phyloP scores from a whole-genome alignment of 2,113 vertebrate genomes.

The Cyprinodon tularosa region DNA sequence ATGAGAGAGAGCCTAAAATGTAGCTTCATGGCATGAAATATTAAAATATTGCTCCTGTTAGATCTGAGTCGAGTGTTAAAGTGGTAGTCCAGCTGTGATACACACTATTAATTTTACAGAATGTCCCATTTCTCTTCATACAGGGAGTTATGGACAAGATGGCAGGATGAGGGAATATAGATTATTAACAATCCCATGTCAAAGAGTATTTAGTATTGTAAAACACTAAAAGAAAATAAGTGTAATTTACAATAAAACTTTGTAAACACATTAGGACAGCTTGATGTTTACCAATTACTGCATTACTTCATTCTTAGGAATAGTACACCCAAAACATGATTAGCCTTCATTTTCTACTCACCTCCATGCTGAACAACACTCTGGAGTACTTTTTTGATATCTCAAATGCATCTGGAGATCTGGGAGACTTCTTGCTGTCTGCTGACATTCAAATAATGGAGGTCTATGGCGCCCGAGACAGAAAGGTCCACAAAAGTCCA shows the following conservation, averaged over 20 bases:
- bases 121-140: background rate
- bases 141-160: background rate
- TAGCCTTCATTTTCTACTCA: too few relatives aligned
- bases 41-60: background rate
- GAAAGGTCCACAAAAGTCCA: too few relatives aligned
- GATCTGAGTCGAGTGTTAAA: constrained; percentile 11
- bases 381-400: too few relatives aligned
- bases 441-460: too few relatives aligned
- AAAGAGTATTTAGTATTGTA: background rate
- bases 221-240: background rate
- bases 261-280: background rate
- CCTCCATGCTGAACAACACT: too few relatives aligned
- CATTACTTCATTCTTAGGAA: background rate
- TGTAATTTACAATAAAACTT: background rate
- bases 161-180: background rate
- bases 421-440: too few relatives aligned
- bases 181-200: background rate
- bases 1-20: background rate
- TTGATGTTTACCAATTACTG: background rate
- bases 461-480: too few relatives aligned
- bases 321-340: too few relatives aligned
- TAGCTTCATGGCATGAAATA: background rate
- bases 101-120: background rate
- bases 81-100: background rate
- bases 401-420: too few relatives aligned